Evolutionary conservation across 2,797 vertebrate genomes (phyloP), one percentile per base, ranked within the genome.

Genomic region (Sebastes taczanowskii): DNA sequence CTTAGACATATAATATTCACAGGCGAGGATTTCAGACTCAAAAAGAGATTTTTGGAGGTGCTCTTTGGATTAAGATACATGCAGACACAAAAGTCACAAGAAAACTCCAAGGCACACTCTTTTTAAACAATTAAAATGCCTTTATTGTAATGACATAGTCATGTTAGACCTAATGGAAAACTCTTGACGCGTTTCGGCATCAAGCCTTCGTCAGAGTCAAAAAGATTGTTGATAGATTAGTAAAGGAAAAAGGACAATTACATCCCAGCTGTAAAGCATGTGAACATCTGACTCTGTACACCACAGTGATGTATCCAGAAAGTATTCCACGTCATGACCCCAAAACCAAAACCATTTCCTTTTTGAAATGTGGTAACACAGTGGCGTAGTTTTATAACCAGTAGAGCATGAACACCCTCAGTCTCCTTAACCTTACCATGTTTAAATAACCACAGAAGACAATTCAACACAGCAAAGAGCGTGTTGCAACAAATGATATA

Each of bases 321-420:
- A 34, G 53, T 20, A 11, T 68, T 70, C 27, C 35, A 34, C 53
- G 56, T 66, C 22, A 38, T 69, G 66, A 46, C 77, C 61, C 69
- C 70, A 52, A 66, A 78, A 53, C 73, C 42, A 6, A 74, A 86
- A 46, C 63, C 16, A 66, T 78, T 80, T 83, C 77, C 62, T 53
- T 16, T 73, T 56, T 23, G 61, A 46, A 69, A 69, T 61, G 66
- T 53, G 66, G 30, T n/a, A 27, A 74, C 67, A 72, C 77, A 65
- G 49, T 60, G 27, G 35, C 59, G 38, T 53, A 30, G 27, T 46
- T 79, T 66, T 52, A 82, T 78, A 34, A 78, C 70, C 60, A 72
- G 22, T 14, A 53, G 38, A 78, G 46, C 69, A 70, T n/a, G 42
- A 79, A 62, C 53, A 53, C 56, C 68, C 23, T 35, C 38, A 4